Base-by-base conservation (phyloP, 2,888 invertebrate genomes). In the Meghimatium bilineatum region DNA sequence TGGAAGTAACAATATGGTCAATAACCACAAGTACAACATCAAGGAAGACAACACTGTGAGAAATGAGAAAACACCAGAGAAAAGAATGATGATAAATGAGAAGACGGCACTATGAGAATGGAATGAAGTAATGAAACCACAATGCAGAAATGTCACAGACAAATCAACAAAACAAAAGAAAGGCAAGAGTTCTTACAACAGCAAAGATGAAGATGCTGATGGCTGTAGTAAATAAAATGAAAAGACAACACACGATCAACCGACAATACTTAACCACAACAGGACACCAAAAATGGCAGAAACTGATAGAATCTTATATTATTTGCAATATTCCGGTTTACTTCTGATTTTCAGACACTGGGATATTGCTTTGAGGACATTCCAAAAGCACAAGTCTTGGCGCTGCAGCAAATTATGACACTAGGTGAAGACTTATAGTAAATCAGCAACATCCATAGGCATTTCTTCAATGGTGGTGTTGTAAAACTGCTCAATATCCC, bases 391-490 rank as follows among this genome's bases (percentile, higher is more conserved):
- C 49, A 79, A 36, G 38, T 76, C 67, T 67, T 52, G 23, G 6
- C 12, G 44, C 44, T 44, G 34, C 49, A 69, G 67, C 66, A 34
- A 49, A 69, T 56, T 56, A 44, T 17, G 29, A 78, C 63, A 36
- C 67, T 67, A 67, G 20, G 36, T 63, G 77, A 34, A 44, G 56
- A 49, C 44, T 85, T 88, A 88, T 77, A 99, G 97, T 95, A 99
- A 96, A 96, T 99, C 98, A 93, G 99, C 99, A 95, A 99, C 99
- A 95, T 99, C 98, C 95, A 97, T 96, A 94, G 99, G 99, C 99
- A 99, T 99, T 95, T 99, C 99, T 93, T 98, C 98, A 94, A 99
- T 98, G 94, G 96, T 96, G 92, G 99, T 99, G 94, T 98, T 97
- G 95, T 99, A 99, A 95, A 97, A 98, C 94, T 96, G 96, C 95